Base-by-base conservation (phyloP, 2,113 vertebrate genomes). In the Pagrus major region DNA sequence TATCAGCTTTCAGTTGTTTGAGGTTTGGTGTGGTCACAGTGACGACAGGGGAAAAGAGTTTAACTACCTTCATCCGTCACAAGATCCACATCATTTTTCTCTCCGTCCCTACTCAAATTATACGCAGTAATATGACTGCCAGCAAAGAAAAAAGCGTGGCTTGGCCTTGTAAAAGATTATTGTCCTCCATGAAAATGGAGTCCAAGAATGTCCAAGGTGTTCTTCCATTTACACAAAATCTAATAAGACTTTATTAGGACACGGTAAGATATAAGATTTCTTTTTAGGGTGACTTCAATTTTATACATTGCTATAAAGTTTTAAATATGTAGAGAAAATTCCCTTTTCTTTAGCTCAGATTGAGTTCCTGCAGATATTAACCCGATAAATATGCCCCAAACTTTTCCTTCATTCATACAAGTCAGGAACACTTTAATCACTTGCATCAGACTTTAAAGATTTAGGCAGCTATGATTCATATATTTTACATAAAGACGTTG, bases 181-280 rank as follows among this genome's bases (percentile, higher is more conserved):
- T 60, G 78, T 76, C 7, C 39, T 65, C 39, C 37, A 47, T 1
- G 20, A 55, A 71, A 78, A 29, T 49, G 7, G 39, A 65, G 29
- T 77, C 33, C 14, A 33, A 54, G 4, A 52, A 41, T 44, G 11
- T 72, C 44, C 35, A 9, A 58, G 41, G 52, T 77, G 61, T 67
- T 78, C 61, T 23, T 1, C 29, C 55, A n/a, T 61, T 80, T 59
- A 76, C 44, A 27, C 76, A 25, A 41, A 80, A 66, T 25, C 37
- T 47, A 66, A 47, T 76, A 80, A 76, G 77, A 47, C n/a, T 85
- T 85, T 67, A 80, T 67, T 21, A 60, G 76, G 54, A 70, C 51
- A 42, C 5, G 35, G 41, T 3, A 4, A 12, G 37, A 59, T 20
- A 35, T 49, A 29, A 29, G 37, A 74, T 29, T 69, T 46, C 61